Conservation (phyloP, 2,113 vertebrate species). For the Dicaeum eximium region DNA sequence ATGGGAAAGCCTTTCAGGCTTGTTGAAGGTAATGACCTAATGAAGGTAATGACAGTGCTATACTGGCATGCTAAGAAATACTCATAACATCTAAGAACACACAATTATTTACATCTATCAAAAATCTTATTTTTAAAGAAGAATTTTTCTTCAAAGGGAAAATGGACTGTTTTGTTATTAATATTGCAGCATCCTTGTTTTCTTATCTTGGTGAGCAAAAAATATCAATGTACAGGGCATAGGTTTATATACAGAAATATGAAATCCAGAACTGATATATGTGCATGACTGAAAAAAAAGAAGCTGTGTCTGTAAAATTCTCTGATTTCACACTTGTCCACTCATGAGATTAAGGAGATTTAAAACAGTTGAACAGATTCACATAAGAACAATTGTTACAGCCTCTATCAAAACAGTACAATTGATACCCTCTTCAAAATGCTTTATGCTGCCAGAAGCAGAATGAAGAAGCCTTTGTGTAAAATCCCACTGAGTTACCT, state of each 20-base stretch:
- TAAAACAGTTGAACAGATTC: not conserved
- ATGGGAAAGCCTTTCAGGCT: not conserved
- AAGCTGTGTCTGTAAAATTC: not conserved
- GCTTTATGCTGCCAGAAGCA: not conserved
- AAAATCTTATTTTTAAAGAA: not conserved
- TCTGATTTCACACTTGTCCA: not conserved
- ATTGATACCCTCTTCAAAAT: not conserved
- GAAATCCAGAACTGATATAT: not conserved
- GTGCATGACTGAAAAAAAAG: not conserved
- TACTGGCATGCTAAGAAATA: not conserved
- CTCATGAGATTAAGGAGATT: not conserved
- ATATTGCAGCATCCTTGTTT: not conserved
- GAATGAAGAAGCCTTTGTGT: slow-evolving; percentile 17
- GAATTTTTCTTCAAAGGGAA: not conserved
- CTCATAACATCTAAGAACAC: not conserved
- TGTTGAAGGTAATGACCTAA: not conserved
- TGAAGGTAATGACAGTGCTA: not conserved
- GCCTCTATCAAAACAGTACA: not conserved
- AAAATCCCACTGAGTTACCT: not conserved
- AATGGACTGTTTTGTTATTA: not conserved
- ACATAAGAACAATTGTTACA: not conserved
- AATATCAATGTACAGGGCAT: not conserved
- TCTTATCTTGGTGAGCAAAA: not conserved
- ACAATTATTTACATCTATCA: not conserved
- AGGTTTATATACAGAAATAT: not conserved